Evolutionary conservation across 2,113 vertebrate species (phyloP).

Genomic region (Illadopsis cleaveri): DNA sequence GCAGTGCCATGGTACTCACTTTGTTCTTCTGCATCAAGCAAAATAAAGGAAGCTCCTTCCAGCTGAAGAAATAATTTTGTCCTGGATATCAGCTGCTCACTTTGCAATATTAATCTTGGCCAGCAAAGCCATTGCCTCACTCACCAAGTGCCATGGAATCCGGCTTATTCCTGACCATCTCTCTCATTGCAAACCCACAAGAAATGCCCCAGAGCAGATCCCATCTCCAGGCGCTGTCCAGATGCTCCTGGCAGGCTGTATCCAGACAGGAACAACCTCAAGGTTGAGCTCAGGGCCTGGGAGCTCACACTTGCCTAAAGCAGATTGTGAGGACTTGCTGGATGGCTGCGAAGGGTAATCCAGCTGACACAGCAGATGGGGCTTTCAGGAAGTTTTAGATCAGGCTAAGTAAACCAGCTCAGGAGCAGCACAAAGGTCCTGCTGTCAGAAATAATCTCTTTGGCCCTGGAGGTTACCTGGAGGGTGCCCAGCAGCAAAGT

Average conservation of each 20-base stretch:
- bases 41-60: background rate
- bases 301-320: background rate
- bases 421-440: background rate
- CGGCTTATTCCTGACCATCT: background rate
- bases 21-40: background rate
- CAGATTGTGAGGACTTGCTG: background rate
- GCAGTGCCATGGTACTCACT: accelerated
- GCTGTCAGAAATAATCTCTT: background rate
- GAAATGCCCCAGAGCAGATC: background rate
- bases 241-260: background rate
- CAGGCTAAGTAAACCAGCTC: background rate
- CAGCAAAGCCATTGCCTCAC: background rate
- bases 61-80: background rate
- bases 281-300: background rate
- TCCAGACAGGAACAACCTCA: background rate
- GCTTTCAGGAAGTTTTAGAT: background rate
- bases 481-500: background rate
- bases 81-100: background rate
- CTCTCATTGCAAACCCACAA: background rate
- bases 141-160: background rate
- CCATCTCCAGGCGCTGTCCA: background rate
- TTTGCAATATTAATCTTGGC: background rate
- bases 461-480: background rate
- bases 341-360: background rate
- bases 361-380: background rate